Evolutionary conservation across 2,797 vertebrate genomes (phyloP), one percentile per base, ranked within the genome.

Genomic region (Channallabes apus): DNA sequence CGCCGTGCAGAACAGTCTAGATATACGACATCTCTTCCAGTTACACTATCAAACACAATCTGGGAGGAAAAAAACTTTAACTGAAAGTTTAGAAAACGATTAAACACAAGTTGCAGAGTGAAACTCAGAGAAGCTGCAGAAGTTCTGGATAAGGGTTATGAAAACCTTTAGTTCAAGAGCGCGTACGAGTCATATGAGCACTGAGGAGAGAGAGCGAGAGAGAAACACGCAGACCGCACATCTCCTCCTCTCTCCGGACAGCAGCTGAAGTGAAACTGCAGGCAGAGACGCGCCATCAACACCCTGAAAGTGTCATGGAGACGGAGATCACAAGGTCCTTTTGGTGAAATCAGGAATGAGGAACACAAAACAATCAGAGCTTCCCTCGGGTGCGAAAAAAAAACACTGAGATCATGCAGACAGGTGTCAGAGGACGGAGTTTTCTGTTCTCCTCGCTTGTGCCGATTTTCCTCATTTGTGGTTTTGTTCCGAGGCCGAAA

Each of bases 241-340:
- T 83, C 54, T 18, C 8, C 62, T 64, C 38, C 38, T 38, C 32
- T 72, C 32, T 24, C 62, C 54, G 20, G n/a, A 58, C 27, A 56
- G 32, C 75, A 84, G 82, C 80, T 79, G 76, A 87, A 87, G 82
- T 86, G 85, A 89, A 90, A 90, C 87, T 76, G 15, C 56, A 77
- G 6, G 64, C 75, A 78, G 85, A 80, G 41, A 46, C 41, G 8
- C 41, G 9, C 81, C 54, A 79, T 46, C 22, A 17, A 6, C 38
- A 0, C 35, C 18, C 11, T 35, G 11, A 9, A 73, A 68, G 18
- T 18, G 65, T 18, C 64, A n/a, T 0, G 1, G n/a, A 58, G 59
- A 27, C 69, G n/a, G 27, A 73, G 51, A 56, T 84, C 82, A 87
- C 69, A 75, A 51, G 84, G 81, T 80, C 62, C 51, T 54, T 78